A percentile compares a stretch with the other conserved stretches of the same genome.
Evolutionary conservation across 2,888 invertebrate genomes (phyloP).

Genomic region (Terebella lapidaria): DNA sequence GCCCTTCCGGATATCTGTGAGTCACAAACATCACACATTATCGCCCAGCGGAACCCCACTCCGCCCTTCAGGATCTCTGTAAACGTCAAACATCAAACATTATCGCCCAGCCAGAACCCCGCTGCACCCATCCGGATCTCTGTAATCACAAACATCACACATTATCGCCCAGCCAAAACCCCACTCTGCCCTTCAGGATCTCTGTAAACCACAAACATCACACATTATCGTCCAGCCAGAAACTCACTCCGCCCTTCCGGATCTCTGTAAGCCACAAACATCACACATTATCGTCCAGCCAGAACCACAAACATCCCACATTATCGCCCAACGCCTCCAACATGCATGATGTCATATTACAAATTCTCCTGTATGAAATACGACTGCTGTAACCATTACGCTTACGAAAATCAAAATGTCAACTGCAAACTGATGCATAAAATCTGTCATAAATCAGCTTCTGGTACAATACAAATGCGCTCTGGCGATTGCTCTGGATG

Average conservation of each 20-base stretch:
- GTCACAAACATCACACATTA: background rate
- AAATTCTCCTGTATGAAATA: no score
- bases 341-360: no score
- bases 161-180: conserved; percentile 27
- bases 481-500: no score
- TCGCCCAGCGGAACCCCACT: conserved; percentile 25
- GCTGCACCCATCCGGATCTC: conserved; percentile 12
- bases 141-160: background rate
- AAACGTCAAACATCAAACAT: background rate
- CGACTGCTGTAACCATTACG: no score
- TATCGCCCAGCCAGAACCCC: conserved; percentile 27
- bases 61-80: conserved; percentile 12
- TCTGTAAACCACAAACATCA: conserved; percentile 5
- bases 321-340: no score
- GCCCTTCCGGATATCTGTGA: conserved; percentile 12
- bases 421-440: no score
- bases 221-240: conserved; percentile 26
- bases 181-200: conserved; percentile 12
- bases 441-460: no score
- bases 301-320: no score
- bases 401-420: no score
- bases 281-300: no score
- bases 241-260: conserved; percentile 16
- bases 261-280: conserved; percentile 6
- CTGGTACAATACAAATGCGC: no score